phyloP scores from a whole-genome alignment of 2,113 vertebrate species.

The Lates calcarifer region DNA sequence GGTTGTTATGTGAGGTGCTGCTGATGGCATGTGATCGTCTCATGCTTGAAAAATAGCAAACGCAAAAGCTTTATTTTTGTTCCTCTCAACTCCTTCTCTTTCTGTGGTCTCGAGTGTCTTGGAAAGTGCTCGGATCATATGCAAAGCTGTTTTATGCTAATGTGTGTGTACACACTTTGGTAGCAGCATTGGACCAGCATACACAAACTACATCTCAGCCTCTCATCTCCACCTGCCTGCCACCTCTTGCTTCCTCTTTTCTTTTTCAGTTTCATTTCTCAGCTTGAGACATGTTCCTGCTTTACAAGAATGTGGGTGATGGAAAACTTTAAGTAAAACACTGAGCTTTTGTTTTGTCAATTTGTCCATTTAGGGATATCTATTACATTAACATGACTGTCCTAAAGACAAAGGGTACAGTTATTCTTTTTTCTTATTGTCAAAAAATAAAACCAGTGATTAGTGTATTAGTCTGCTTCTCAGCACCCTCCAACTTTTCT shows the following conservation, averaged over 20 bases:
- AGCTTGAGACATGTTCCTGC: constrained; percentile 20
- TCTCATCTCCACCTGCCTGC: constrained; percentile 62
- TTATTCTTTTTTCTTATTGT: constrained; percentile 1
- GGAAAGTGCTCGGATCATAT: constrained; percentile 74
- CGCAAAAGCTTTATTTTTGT: constrained; percentile 67
- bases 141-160: constrained; percentile 81
- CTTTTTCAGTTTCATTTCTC: constrained; percentile 19
- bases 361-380: constrained; percentile 6
- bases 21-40: constrained; percentile 68
- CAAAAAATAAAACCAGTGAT: not conserved
- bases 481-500: too few species aligned
- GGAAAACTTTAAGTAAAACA: not conserved
- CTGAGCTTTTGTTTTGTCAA: constrained; percentile 7
- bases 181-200: constrained; percentile 49
- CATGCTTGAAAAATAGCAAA: constrained; percentile 57
- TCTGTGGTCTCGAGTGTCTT: constrained; percentile 55
- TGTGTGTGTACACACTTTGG: constrained; percentile 68
- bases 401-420: constrained; percentile 1
- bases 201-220: constrained; percentile 70
- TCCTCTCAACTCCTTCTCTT: constrained; percentile 53
- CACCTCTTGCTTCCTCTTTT: constrained; percentile 35
- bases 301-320: constrained; percentile 12
- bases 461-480: not conserved
- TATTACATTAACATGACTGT: not conserved
- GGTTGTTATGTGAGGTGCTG: constrained; percentile 53